Evolutionary conservation across 2,113 vertebrate species (phyloP), one percentile per base, ranked within the genome.

Genomic region (Empidonax alnorum): DNA sequence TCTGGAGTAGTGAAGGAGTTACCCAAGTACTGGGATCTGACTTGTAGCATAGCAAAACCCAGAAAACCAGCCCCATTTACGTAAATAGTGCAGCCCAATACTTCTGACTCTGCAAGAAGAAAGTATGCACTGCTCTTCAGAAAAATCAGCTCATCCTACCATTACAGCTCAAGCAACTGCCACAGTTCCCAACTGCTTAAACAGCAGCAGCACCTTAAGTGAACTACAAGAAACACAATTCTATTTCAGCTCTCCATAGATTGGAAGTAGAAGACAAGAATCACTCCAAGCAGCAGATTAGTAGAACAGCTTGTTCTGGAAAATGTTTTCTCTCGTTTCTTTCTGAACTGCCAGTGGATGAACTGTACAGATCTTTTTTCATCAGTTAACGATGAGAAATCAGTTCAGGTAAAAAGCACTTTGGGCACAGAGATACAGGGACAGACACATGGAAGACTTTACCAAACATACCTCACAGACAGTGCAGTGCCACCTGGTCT

Each of bases 401-500:
- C 44, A 66, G 28, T 47, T 88, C 7, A 67, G 25, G 37, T 67
- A 31, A 77, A 41, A 8, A 27, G 10, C 22, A 42, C 12, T 47
- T 42, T 35, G 31, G n/a, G 63, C 59, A 84, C 12, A 72, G 56
- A 67, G 61, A 79, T 14, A 61, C 1, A 3, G 74, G 37, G 21
- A 73, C 30, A n/a, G 41, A 58, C 55, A 31, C 9, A 75, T 18
- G 23, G 33, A 62, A n/a, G 75, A 37, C 42, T 68, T 76, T 30
- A 35, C 44, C 63, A 55, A 66, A 42, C 98, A 94, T 94, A 99
- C 99, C 99, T 99, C 99, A 80, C 99, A 99, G 76, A 99, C 99
- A 3, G 99, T 99, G 97, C 99, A 99, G 96, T 99, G 99, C 98
- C 98, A 99, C 90, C 99, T 98, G 1, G 99, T 99, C 96, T 99